Evolutionary conservation across 2,797 vertebrate genomes (phyloP), one percentile per base, ranked within the genome.

Genomic region (Molothrus ater): DNA sequence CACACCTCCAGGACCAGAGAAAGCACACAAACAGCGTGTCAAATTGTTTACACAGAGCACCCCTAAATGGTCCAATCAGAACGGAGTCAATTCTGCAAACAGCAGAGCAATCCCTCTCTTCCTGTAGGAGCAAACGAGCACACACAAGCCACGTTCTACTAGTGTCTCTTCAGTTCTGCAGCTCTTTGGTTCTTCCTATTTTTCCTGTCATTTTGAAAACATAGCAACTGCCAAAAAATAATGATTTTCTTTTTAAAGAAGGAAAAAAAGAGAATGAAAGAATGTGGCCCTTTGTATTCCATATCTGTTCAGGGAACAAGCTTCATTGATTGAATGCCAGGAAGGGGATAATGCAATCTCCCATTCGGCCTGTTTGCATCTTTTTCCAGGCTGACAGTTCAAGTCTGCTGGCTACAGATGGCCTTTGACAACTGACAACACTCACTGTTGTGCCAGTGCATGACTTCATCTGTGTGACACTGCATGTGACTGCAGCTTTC

Each of bases 401-500:
- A 94, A 96, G 89, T 95, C 91, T 93, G 92, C 92, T 95, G 93
- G 92, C 92, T 90, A 82, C 96, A 97, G 96, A 96, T 93, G 95
- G 93, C 94, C 96, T 97, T 92, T 97, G 96, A 97, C 95, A 95
- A 94, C 88, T 76, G 87, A 96, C 96, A 97, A 93, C 95, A 86
- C 91, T 96, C 82, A 5, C 89, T 92, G 92, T 90, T 95, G 63
- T 96, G 96, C 97, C 96, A 97, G 90, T 56, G 51, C 61, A 89
- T 97, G 97, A 97, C 94, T 95, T 97, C 94, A 97, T 97, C 79
- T 42, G 63, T 88, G 86, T 97, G 96, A 96, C 92, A 91, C 79
- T 61, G 93, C 95, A 92, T 95, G 94, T 96, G 94, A 96, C 92
- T 83, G 69, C 73, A 87, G 92, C 93, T 91, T 88, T 91, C 94